phyloP scores from a whole-genome alignment of 2,888 invertebrate species.

The Acleris literana region DNA sequence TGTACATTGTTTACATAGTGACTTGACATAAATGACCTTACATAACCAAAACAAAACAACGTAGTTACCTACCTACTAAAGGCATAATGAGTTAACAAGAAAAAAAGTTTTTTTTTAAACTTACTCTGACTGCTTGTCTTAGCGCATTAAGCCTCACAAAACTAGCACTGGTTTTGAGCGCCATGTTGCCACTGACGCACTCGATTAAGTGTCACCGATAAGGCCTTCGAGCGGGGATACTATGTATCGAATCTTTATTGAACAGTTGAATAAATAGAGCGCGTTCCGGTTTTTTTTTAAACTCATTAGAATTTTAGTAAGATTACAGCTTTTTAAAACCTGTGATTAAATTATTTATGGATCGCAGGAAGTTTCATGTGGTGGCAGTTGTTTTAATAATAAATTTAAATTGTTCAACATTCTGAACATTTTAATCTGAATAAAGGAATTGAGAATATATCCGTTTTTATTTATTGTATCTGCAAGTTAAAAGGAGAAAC shows the following conservation, averaged over 20 bases:
- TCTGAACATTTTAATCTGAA: too few relatives aligned
- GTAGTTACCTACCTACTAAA: too few relatives aligned
- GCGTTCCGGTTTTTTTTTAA: background rate
- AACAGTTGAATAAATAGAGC: conserved; percentile 14
- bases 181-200: conserved; percentile 65
- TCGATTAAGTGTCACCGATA: conserved; percentile 18
- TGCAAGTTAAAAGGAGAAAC: too few relatives aligned
- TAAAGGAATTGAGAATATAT: too few relatives aligned
- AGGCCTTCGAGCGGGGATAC: conserved; percentile 31
- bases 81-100: background rate
- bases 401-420: too few relatives aligned
- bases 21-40: background rate
- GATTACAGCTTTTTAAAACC: too few relatives aligned
- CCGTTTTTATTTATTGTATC: too few relatives aligned
- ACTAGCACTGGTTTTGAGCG: conserved; percentile 65
- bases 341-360: too few relatives aligned
- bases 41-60: too few relatives aligned
- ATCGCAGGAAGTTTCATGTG: too few relatives aligned
- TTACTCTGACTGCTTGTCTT: conserved; percentile 59
- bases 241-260: conserved; percentile 8
- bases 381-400: too few relatives aligned
- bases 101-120: conserved; percentile 40
- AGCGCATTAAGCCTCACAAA: conserved; percentile 57
- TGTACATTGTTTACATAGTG: conserved; percentile 20
- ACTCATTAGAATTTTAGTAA: too few relatives aligned